Base-by-base conservation (phyloP, 2,113 vertebrate species). In the Abramis brama region DNA sequence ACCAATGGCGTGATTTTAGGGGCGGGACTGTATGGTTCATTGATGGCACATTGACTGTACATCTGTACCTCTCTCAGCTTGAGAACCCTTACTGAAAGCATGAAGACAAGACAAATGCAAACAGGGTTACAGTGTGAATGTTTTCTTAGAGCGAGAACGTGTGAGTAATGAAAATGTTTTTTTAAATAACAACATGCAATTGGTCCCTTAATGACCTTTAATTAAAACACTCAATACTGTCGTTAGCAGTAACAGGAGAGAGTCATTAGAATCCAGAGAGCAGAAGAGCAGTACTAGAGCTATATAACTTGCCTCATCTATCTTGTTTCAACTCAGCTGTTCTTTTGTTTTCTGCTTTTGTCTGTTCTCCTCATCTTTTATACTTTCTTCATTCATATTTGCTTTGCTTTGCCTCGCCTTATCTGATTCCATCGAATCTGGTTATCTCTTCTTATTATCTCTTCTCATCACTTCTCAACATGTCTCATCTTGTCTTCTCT, bases 371-470 rank as follows among this genome's bases (percentile, higher is more conserved):
- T 66, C 25, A 17, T 30, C 13, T 7, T 66, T 30, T 6, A 30
- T 30, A 1, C 30, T 39, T 39, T 71, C 30, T 21, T 70, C 19
- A 33, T 66, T 6, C 13, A 25, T 5, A 17, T 12, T 30, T 50
- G n/a, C 23, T 27, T 17, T 52, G 43, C 74, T 76, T 47, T 52
- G 25, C 25, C 25, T 76, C 2, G 0, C 74, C 25, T 75, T 2
- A n/a, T 74, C 73, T 55, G 17, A 13, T 30, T 50, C 80, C 57
- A 84, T 84, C 73, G 70, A 30, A 15, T 50, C 78, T 33, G 76
- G 45, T 77, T 19, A 36, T 52, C 82, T 73, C 25, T 50, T 79
- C 64, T 79, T 57, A 9, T 47, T 77, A 15, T 19, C n/a, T 77
- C 27, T 82, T 25, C 77, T 57, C 36, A 19, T 19, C 68, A 47